A percentile compares a stretch with the other conserved stretches of the same genome.
Conservation (phyloP, 2,888 invertebrate genomes). For the Sarcophaga carnaria region DNA sequence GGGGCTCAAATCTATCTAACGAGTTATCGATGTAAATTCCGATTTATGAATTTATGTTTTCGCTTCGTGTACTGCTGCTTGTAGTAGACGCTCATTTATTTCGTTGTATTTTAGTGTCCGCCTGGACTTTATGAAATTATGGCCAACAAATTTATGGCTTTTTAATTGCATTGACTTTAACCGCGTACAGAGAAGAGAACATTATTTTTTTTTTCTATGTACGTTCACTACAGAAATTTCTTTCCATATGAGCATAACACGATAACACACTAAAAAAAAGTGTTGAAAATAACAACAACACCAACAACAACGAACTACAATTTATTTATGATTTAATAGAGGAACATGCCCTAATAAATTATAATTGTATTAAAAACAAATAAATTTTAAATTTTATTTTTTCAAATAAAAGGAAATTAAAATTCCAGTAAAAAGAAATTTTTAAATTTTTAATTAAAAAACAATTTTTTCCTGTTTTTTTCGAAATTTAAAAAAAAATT, state of each 20-base stretch:
- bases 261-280: slow-evolving; percentile 19
- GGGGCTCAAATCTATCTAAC: neutral
- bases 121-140: slow-evolving; percentile 62
- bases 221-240: too few species aligned
- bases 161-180: slow-evolving; percentile 68
- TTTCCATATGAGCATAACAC: too few species aligned
- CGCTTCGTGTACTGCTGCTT: too few species aligned
- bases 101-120: slow-evolving; percentile 1
- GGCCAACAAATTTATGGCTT: slow-evolving; percentile 66
- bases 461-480: neutral
- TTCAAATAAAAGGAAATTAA: too few species aligned
- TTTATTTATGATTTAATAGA: slow-evolving; percentile 53
- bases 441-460: neutral
- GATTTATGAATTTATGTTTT: slow-evolving; percentile 25
- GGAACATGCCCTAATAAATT: slow-evolving; percentile 63
- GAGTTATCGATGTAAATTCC: slow-evolving; percentile 6
- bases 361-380: slow-evolving; percentile 51
- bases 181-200: slow-evolving; percentile 45
- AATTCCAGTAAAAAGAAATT: too few species aligned
- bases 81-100: neutral
- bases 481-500: neutral
- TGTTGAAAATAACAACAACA: slow-evolving; percentile 40
- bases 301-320: slow-evolving; percentile 1
- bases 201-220: slow-evolving; percentile 15
- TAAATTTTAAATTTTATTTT: slow-evolving; percentile 33